Conservation (phyloP, 1,140 invertebrate genomes). For the Hycleus cichorii region DNA sequence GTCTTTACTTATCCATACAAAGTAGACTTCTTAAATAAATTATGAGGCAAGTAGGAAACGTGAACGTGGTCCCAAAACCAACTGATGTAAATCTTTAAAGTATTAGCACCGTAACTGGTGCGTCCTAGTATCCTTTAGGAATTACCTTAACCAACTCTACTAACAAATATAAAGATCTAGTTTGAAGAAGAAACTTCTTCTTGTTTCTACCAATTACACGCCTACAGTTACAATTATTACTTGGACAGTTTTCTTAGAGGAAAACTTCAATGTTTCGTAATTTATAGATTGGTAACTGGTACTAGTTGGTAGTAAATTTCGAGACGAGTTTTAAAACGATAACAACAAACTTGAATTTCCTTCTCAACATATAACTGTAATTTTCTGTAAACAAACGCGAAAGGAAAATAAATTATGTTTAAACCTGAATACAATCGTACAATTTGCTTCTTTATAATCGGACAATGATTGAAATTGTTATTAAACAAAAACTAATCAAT, state of each 20-base stretch:
- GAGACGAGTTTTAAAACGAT: too few species aligned
- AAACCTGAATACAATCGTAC: too few species aligned
- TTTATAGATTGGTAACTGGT: constrained; percentile 29
- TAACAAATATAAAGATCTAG: constrained; percentile 12
- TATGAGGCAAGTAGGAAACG: constrained; percentile 3
- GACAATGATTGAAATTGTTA: too few species aligned
- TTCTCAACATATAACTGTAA: too few species aligned
- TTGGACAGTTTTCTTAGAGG: constrained; percentile 25
- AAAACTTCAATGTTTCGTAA: constrained; percentile 33
- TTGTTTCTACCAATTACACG: constrained; percentile 27
- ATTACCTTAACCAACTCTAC: neutral
- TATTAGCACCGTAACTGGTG: constrained; percentile 2
- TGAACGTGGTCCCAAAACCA: constrained; percentile 1
- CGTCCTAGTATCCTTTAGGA: constrained; percentile 4
- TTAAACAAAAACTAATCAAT: too few species aligned
- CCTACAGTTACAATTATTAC: constrained; percentile 32
- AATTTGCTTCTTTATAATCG: too few species aligned
- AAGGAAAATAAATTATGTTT: too few species aligned
- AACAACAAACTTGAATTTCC: too few species aligned
- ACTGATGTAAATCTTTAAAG: constrained; percentile 14
- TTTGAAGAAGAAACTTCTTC: constrained; percentile 10
- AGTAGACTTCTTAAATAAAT: constrained; percentile 3
- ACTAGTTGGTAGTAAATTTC: constrained; percentile 2
- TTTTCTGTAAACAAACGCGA: too few species aligned
- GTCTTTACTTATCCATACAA: too few species aligned